Conservation (phyloP, 1,140 invertebrate genomes). For the Drosophila arizonae region DNA sequence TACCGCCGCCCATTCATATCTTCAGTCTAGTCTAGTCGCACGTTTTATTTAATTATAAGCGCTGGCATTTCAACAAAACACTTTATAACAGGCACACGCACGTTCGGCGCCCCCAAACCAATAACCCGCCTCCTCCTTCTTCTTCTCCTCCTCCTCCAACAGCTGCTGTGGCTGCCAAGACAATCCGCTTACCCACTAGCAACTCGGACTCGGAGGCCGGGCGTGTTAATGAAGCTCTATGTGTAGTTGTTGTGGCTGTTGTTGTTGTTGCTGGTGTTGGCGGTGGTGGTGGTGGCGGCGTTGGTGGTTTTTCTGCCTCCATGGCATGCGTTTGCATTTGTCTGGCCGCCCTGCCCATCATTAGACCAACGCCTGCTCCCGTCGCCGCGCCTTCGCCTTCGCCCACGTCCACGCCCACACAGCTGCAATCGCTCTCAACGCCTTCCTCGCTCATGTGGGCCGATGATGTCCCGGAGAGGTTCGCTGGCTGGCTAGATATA, state of each 20-base stretch:
- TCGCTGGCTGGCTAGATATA: constrained; percentile 68
- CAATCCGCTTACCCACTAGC: constrained; percentile 71
- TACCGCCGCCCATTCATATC: constrained; percentile 58
- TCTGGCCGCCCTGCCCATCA: constrained; percentile 39
- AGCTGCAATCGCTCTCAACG: constrained; percentile 61
- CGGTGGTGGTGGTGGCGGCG: not conserved
- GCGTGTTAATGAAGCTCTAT: constrained; percentile 75
- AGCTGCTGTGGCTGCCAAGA: constrained; percentile 5
- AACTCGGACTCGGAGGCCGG: constrained; percentile 72
- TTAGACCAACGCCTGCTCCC: constrained; percentile 28
- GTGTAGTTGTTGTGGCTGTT: constrained; percentile 31
- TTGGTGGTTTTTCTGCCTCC: constrained; percentile 7
- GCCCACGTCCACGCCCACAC: constrained; percentile 29
- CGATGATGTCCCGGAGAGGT: constrained; percentile 51
- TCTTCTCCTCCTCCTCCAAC: too few species aligned
- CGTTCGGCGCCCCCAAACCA: not conserved
- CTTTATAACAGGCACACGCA: constrained; percentile 61
- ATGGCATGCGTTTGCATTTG: constrained; percentile 34
- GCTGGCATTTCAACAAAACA: constrained; percentile 74
- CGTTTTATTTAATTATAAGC: constrained; percentile 80
- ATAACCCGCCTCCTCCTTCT: not conserved
- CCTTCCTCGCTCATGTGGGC: constrained; percentile 55
- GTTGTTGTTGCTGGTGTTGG: constrained; percentile 18
- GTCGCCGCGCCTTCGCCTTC: constrained; percentile 4
- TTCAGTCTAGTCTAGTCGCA: constrained; percentile 57